Conservation (phyloP, 2,797 vertebrate genomes). For the Polyboroides typus region DNA sequence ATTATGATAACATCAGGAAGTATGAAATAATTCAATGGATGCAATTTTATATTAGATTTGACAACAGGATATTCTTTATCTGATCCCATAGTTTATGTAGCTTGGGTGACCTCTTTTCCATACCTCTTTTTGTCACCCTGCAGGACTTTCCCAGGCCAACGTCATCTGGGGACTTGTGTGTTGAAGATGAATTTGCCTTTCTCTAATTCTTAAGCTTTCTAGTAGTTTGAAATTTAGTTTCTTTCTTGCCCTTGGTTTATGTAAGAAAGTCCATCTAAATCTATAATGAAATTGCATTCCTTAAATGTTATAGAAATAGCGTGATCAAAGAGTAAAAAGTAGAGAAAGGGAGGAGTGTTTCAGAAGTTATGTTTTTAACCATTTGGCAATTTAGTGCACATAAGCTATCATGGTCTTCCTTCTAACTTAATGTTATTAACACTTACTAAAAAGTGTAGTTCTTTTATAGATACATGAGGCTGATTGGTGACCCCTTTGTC, state of each 20-base stretch:
- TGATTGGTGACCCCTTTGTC: neutral
- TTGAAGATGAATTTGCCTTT: neutral
- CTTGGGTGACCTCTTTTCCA: neutral
- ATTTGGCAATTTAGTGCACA: neutral
- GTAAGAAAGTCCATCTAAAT: neutral
- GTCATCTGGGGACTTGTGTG: neutral
- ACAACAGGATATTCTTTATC: neutral
- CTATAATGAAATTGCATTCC: neutral
- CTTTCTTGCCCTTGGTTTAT: neutral
- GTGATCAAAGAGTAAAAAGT: neutral
- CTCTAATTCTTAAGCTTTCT: neutral
- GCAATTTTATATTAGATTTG: neutral
- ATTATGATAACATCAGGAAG: neutral
- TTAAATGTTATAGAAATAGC: neutral
- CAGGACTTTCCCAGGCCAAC: neutral
- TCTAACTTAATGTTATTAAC: neutral
- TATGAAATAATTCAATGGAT: neutral
- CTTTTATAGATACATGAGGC: neutral
- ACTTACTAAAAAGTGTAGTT: neutral
- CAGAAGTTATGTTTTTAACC: neutral
- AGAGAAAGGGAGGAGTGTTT: neutral
- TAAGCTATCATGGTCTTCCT: neutral
- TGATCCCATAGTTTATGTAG: neutral
- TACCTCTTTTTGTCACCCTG: neutral
- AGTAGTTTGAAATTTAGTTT: neutral